phyloP scores from a whole-genome alignment of 2,797 vertebrate species.

The Huso huso region DNA sequence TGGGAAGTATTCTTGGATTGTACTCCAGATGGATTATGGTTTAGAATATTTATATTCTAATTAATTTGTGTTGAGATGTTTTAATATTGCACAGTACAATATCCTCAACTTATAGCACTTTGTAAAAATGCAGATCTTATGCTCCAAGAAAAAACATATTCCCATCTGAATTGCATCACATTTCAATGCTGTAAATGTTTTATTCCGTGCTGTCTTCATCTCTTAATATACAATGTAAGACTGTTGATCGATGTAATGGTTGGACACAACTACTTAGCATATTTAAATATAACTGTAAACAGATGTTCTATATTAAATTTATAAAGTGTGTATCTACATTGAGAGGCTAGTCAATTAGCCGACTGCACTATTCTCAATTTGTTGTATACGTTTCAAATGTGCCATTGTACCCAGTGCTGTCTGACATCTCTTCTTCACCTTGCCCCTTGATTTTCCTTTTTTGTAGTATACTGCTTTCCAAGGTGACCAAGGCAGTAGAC shows the following conservation, averaged over 20 bases:
- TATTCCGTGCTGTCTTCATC: constrained; percentile 5
- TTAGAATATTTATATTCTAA: constrained; percentile 5
- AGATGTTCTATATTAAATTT: no score
- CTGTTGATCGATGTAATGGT: background rate
- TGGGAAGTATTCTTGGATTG: background rate
- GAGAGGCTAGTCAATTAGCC: no score
- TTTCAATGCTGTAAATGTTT: constrained; percentile 22
- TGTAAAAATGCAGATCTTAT: constrained; percentile 9
- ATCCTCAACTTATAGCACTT: constrained; percentile 10
- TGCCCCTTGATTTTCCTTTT: no score
- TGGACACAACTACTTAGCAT: background rate
- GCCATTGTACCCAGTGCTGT: no score
- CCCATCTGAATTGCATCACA: constrained; percentile 19
- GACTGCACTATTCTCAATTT: no score
- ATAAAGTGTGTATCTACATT: no score
- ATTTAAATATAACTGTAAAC: no score
- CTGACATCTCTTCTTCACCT: no score
- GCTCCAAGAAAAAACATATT: constrained; percentile 13
- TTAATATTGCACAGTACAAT: constrained; percentile 12
- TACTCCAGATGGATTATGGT: background rate
- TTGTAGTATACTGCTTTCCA: no score
- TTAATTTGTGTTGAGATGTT: background rate
- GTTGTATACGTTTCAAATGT: no score
- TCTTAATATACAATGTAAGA: background rate
- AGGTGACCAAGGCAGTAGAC: no score